phyloP scores from a whole-genome alignment of 2,113 vertebrate genomes.

The Pachypanchax playfairii region DNA sequence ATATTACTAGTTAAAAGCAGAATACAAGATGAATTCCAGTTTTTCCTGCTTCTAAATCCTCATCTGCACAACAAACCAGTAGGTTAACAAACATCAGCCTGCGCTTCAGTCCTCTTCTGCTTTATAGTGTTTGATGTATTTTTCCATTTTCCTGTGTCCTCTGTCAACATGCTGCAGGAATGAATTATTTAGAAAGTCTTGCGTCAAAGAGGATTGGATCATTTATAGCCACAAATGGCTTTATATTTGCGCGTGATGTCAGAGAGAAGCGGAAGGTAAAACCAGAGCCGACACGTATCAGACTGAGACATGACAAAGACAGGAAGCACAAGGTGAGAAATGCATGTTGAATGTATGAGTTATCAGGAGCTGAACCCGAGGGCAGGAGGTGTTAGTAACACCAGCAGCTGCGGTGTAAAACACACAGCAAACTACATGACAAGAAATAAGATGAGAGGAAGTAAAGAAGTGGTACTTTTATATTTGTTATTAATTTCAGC shows the following conservation, averaged over 20 bases:
- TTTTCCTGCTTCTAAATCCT: neutral
- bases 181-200: conserved; percentile 59
- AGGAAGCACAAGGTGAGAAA: conserved; percentile 52
- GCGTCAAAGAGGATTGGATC: conserved; percentile 22
- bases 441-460: neutral
- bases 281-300: conserved; percentile 20
- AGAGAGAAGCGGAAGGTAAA: conserved; percentile 21
- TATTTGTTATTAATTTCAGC: neutral
- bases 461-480: neutral
- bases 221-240: conserved; percentile 58
- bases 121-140: conserved; percentile 4
- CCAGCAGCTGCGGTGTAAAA: conserved; percentile 15
- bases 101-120: conserved; percentile 1
- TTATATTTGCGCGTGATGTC: conserved; percentile 38
- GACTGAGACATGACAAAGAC: conserved; percentile 24
- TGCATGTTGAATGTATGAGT: conserved; percentile 49
- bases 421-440: conserved; percentile 1
- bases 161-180: conserved; percentile 28
- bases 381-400: conserved; percentile 9
- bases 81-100: conserved; percentile 9
- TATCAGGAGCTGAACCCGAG: conserved; percentile 39
- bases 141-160: conserved; percentile 4
- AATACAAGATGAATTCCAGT: conserved; percentile 21
- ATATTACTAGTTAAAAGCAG: conserved; percentile 22
- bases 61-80: conserved; percentile 6